Percentiles rank a stretch among this genome's conserved stretches.
Evolutionary conservation across 2,888 invertebrate genomes (phyloP).

Genomic region (Euclidia mi): DNA sequence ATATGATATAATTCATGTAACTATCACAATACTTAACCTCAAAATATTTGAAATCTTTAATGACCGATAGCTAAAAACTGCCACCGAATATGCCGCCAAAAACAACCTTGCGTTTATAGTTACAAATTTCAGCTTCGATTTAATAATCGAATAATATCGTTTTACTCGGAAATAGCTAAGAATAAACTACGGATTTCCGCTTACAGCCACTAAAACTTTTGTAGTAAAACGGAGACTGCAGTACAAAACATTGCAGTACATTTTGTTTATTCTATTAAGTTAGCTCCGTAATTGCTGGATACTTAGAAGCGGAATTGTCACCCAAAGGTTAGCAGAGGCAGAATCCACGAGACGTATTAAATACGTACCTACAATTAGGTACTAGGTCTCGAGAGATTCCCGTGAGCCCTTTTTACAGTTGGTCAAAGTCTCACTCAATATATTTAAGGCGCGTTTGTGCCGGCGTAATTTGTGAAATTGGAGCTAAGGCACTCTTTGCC

Average conservation of each 20-base stretch:
- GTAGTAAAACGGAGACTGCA: slow-evolving; percentile 2
- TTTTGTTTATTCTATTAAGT: slow-evolving; percentile 26
- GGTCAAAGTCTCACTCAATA: slow-evolving; percentile 57
- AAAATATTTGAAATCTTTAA: no score
- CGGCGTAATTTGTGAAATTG: slow-evolving; percentile 63
- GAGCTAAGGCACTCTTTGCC: slow-evolving; percentile 59
- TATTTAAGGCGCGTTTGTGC: slow-evolving; percentile 55
- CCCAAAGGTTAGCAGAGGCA: slow-evolving; percentile 21
- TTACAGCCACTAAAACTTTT: not conserved
- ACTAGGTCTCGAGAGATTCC: slow-evolving; percentile 52
- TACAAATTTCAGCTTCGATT: no score
- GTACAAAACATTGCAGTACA: slow-evolving; percentile 10
- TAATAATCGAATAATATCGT: no score
- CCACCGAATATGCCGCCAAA: no score
- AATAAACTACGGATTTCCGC: not conserved
- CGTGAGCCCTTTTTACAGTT: slow-evolving; percentile 60
- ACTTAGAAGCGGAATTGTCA: slow-evolving; percentile 39
- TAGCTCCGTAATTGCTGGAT: slow-evolving; percentile 31
- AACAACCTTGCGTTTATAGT: no score
- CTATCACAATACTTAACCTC: no score
- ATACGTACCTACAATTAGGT: slow-evolving; percentile 51
- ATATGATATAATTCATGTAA: no score
- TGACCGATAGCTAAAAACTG: no score
- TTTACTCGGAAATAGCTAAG: no score
- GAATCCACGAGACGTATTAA: slow-evolving; percentile 46